Evolutionary conservation across 2,113 vertebrate species (phyloP), one percentile per base, ranked within the genome.

Genomic region (Myxocyprinus asiaticus): DNA sequence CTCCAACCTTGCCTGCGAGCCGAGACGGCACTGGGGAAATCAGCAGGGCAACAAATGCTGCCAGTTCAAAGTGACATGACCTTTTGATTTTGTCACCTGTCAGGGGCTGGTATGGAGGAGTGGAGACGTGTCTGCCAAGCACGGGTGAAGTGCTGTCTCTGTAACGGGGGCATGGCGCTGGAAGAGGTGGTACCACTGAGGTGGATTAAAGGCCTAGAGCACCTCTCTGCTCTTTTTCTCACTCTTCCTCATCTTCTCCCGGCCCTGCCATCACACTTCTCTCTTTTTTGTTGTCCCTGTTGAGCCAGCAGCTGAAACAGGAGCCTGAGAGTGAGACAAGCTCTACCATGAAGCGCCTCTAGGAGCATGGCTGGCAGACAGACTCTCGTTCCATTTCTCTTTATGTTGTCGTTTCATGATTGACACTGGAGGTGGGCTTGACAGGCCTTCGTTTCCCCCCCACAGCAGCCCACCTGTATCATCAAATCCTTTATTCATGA

Each of bases 51-150:
- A 84, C 93, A 95, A 94, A 95, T 93, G 91, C 93, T 96, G 93
- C 92, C 95, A 96, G 94, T 96, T 97, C 95, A 94, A 98, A 96
- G 94, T 95, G 95, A 96, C 95, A 94, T 94, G 96, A 96, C 95
- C 95, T 97, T 97, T 93, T 96, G 95, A 94, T 97, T 96, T 96
- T 94, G 95, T 96, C 94, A 95, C 95, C 95, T 94, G 93, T 97
- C 95, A 96, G 93, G 93, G 92, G 93, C 92, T 92, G 91, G 93
- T 82, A 94, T 77, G 90, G 85, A 72, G 81, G 86, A 79, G 79
- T 85, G 82, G 91, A 92, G 89, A 87, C 88, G 87, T 81, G 85
- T 85, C 89, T 91, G 90, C 89, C 90, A 89, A 66, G 64, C 69
- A 55, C 76, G 67, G 69, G 43, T 70, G 76, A 72, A 79, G 77